Conservation (phyloP, 2,797 vertebrate species). For the Alcedo atthis region DNA sequence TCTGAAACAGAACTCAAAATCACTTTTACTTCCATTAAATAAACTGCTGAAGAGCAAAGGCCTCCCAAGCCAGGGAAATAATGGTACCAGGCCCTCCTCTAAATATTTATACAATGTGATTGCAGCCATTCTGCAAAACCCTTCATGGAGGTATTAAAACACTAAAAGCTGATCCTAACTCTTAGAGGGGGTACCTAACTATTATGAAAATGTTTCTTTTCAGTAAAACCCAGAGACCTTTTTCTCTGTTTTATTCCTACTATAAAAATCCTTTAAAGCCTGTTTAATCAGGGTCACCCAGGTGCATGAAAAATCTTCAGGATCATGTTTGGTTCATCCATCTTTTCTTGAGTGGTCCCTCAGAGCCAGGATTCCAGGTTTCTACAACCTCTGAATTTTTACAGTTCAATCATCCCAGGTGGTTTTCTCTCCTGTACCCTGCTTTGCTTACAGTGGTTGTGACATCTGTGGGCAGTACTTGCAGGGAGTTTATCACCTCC, state of each 20-base stretch:
- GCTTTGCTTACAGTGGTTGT: not conserved
- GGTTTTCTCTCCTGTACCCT: not conserved
- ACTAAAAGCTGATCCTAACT: conserved; percentile 24
- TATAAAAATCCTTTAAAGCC: conserved; percentile 52
- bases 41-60: conserved; percentile 26
- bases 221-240: conserved; percentile 44
- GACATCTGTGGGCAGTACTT: not conserved
- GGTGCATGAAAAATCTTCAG: not conserved
- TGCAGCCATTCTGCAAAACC: conserved; percentile 23
- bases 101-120: conserved; percentile 60
- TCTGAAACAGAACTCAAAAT: conserved; percentile 36
- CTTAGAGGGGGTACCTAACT: not conserved
- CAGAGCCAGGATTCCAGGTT: not conserved
- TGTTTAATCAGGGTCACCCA: conserved; percentile 24
- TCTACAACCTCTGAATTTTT: not conserved
- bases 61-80: conserved; percentile 32
- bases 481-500: not conserved
- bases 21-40: conserved; percentile 31
- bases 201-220: conserved; percentile 19
- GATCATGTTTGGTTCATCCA: conserved; percentile 21
- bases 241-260: conserved; percentile 47
- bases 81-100: conserved; percentile 25
- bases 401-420: not conserved
- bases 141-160: conserved; percentile 42
- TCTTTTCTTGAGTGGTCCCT: not conserved